A percentile compares a stretch with the other conserved stretches of the same genome.
These are phyloP conservation scores for Chymomyza procnemis DNA, from an alignment of 2,888 invertebrate genomes.

Conservation along the genomic window DNA sequence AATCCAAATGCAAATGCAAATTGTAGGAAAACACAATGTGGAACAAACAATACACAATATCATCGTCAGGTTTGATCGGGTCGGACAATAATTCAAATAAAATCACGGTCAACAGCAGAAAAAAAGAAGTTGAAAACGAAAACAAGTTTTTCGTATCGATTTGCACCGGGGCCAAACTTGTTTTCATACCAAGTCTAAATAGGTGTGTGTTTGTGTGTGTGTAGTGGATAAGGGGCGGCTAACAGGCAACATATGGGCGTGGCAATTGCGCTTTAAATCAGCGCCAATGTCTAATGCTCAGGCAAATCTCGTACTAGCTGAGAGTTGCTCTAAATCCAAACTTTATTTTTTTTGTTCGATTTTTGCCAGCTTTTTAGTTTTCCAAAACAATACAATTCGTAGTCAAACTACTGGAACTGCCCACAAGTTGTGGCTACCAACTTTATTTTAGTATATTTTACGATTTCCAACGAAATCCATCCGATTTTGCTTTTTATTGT, in stretches of 20 bases:
- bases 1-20: not conserved
- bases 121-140: slow-evolving; percentile 2
- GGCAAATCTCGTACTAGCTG: not conserved
- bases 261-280: slow-evolving; percentile 54
- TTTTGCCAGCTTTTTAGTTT: too few species aligned
- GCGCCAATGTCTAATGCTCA: slow-evolving; percentile 29
- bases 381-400: not conserved
- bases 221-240: slow-evolving; percentile 18
- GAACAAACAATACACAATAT: slow-evolving; percentile 1
- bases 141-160: slow-evolving; percentile 51
- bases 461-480: not conserved
- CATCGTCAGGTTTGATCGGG: slow-evolving; percentile 33
- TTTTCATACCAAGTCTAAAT: not conserved
- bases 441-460: not conserved
- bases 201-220: not conserved
- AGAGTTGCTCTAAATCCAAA: too few species aligned
- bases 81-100: slow-evolving; percentile 49
- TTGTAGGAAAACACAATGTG: not conserved
- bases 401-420: not conserved
- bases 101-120: slow-evolving; percentile 58
- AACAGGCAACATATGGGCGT: slow-evolving; percentile 39
- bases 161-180: slow-evolving; percentile 12
- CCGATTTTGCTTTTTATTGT: not conserved
- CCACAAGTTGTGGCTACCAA: not conserved
- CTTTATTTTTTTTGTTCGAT: too few species aligned